Evolutionary conservation across 2,888 invertebrate genomes (phyloP), one percentile per base, ranked within the genome.

Genomic region (Lasioglossum lativentre): DNA sequence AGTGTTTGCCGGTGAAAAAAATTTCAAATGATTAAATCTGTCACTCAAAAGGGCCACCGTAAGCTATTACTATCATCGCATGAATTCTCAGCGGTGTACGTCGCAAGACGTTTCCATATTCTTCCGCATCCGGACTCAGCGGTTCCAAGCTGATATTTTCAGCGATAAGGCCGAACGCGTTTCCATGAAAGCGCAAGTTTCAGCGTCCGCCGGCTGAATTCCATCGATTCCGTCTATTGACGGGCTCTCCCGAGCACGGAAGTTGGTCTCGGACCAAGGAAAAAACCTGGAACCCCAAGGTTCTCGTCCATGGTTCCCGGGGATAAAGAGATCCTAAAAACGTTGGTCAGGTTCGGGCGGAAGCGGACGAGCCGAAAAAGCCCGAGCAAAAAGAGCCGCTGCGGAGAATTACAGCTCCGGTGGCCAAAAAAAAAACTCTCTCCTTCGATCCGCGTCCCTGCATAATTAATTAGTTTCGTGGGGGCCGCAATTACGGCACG

Each of bases 401-500:
- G 42, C 63, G 74, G 42, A 52, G 68, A 85, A 85, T 80, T 66
- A 80, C 77, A 66, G 71, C 30, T 10, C 56, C 4, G 72, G 23
- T 16, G 34, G 73, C 40, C 75, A 75, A 87, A 72, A 78, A 80
- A 56, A 70, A n/a, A 3, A n/a, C n/a, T n/a, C 78, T 70, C 78
- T 80, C 56, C 79, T 77, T 77, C 78, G 88, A 86, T 81, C 71
- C 89, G 66, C 66, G 78, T 82, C 78, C 85, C 83, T 88, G 90
- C 88, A 91, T 92, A 92, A 93, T 92, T 92, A 92, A 93, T 92
- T 88, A 90, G 88, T 90, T 90, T 89, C 86, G 87, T 89, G 83
- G 83, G 34, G 80, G 72, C 89, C 77, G 88, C 92, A 91, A 93
- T 93, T 92, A 92, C 90, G 81, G 79, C 84, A 81, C 86, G 87